A percentile compares a stretch with the other conserved stretches of the same genome.
Evolutionary conservation across 2,113 vertebrate genomes (phyloP).

Genomic region (Amazona guildingii): DNA sequence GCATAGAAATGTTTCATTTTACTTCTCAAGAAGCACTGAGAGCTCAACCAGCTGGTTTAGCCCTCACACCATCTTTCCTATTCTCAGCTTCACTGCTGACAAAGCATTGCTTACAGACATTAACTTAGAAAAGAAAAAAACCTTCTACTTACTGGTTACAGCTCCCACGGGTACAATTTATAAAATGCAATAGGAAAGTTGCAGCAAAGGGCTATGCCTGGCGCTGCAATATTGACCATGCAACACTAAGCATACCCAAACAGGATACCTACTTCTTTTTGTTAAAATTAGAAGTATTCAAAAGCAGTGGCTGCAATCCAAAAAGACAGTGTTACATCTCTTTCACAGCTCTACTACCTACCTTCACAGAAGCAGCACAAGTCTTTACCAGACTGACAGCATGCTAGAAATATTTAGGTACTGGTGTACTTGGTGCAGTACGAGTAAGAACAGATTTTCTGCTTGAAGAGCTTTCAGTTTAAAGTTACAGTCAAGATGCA

Average conservation of each 20-base stretch:
- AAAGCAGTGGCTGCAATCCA: not conserved
- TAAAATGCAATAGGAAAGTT: not conserved
- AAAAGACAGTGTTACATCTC: not conserved
- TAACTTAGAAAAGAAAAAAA: not conserved
- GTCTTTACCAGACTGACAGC: not conserved
- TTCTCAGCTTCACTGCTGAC: not conserved
- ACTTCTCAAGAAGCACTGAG: not conserved
- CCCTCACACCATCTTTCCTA: not conserved
- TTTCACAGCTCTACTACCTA: not conserved
- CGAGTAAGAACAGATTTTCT: not conserved
- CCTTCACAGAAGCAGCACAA: not conserved
- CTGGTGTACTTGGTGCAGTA: not conserved
- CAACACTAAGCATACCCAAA: not conserved
- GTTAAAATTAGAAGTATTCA: not conserved
- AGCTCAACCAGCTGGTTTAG: not conserved
- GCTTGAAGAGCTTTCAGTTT: not conserved
- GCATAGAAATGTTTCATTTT: not conserved
- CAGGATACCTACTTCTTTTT: not conserved
- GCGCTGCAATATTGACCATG: rapidly evolving
- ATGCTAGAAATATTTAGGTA: not conserved
- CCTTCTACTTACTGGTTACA: not conserved
- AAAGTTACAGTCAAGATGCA: not conserved
- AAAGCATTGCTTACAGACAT: not conserved
- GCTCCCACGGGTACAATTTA: not conserved
- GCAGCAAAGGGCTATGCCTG: not conserved